Percentiles rank a stretch among this genome's conserved stretches.
Conservation (phyloP, 2,797 vertebrate species). For the Nyctalus aviator region DNA sequence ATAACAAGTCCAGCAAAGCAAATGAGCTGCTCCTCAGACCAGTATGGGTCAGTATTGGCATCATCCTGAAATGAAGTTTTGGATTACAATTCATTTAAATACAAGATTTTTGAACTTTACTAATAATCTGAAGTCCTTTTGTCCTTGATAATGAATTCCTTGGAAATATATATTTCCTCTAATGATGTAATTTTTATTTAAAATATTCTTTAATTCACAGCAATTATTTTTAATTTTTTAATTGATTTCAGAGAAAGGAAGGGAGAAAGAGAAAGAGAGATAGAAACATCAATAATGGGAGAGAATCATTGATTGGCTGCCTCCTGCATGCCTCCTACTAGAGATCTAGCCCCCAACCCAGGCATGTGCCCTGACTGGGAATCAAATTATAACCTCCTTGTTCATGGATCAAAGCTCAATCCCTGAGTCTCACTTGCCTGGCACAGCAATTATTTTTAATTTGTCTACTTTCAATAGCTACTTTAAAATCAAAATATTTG, state of each 20-base stretch:
- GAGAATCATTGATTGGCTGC: too few relatives aligned
- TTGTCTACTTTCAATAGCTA: conserved; percentile 40
- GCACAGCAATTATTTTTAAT: conserved; percentile 29
- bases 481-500: conserved; percentile 39
- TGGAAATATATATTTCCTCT: neutral
- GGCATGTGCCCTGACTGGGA: too few relatives aligned
- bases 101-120: neutral
- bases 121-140: conserved; percentile 16
- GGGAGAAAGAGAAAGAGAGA: too few relatives aligned
- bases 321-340: too few relatives aligned
- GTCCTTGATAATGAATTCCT: neutral
- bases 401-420: too few relatives aligned
- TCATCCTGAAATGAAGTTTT: conserved; percentile 91
- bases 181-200: neutral
- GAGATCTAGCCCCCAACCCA: too few relatives aligned
- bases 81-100: neutral
- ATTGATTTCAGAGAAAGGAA: too few relatives aligned
- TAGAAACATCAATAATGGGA: too few relatives aligned
- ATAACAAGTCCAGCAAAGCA: conserved; percentile 92
- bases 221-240: too few relatives aligned
- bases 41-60: conserved; percentile 98
- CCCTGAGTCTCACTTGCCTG: too few relatives aligned
- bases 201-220: neutral
- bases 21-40: conserved; percentile 97
- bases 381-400: too few relatives aligned